Conservation (phyloP, 2,113 vertebrate species). For the Phycodurus eques region DNA sequence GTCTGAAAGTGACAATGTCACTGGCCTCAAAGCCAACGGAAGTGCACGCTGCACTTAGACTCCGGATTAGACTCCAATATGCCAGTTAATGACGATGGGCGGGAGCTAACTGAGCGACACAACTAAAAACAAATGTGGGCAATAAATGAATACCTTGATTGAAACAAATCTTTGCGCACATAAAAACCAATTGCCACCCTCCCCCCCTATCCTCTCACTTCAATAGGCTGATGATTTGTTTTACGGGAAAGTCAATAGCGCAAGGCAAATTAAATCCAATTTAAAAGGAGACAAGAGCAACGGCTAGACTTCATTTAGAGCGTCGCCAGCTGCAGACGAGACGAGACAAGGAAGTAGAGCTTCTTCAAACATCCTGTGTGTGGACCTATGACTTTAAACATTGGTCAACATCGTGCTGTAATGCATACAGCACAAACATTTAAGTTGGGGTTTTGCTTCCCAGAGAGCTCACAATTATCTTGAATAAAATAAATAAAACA, state of each 20-base stretch:
- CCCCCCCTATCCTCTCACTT: conserved; percentile 11
- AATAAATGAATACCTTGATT: conserved; percentile 36
- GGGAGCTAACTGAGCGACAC: conserved; percentile 13
- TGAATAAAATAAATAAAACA: neutral
- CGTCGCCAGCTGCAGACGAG: neutral
- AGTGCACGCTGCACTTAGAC: neutral
- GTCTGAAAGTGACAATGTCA: neutral
- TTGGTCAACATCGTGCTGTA: neutral
- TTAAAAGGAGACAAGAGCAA: conserved; percentile 26
- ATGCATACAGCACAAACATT: neutral
- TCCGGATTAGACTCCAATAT: neutral
- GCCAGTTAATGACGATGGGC: neutral
- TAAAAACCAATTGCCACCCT: conserved; percentile 14
- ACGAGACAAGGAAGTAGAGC: neutral
- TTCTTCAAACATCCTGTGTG: neutral
- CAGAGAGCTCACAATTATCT: neutral
- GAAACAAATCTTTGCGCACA: conserved; percentile 40
- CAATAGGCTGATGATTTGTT: conserved; percentile 45
- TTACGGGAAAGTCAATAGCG: conserved; percentile 44
- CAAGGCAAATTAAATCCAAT: conserved; percentile 46
- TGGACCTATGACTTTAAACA: neutral
- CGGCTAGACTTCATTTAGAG: neutral
- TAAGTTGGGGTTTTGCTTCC: neutral
- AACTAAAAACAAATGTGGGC: conserved; percentile 33
- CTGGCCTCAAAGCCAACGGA: neutral